A percentile compares a stretch with the other conserved stretches of the same genome.
Conservation (phyloP, 2,113 vertebrate genomes). For the Seriola rivoliana region DNA sequence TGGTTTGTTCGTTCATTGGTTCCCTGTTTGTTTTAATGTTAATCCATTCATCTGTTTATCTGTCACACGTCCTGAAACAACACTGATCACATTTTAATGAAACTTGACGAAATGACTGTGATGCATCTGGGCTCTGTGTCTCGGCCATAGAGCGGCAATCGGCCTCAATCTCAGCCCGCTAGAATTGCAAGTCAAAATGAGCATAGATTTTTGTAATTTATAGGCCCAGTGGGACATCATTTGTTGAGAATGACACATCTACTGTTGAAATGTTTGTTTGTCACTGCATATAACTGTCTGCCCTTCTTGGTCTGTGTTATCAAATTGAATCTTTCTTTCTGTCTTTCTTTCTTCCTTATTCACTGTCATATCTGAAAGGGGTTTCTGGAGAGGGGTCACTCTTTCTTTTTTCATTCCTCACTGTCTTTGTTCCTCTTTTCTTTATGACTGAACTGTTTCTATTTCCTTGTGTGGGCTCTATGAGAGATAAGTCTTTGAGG, state of each 20-base stretch:
- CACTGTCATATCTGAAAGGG: conserved; percentile 34
- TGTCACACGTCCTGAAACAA: conserved; percentile 35
- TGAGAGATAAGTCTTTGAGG: conserved; percentile 38
- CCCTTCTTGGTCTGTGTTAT: conserved; percentile 5
- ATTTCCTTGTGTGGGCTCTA: conserved; percentile 25
- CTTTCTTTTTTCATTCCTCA: conserved; percentile 5
- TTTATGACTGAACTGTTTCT: conserved; percentile 42
- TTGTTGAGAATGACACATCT: conserved; percentile 13
- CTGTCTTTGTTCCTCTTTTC: conserved; percentile 39
- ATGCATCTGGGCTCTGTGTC: conserved; percentile 16
- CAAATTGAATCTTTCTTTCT: conserved; percentile 6
- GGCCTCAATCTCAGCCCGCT: not conserved
- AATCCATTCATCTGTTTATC: conserved; percentile 52
- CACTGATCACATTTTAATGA: conserved; percentile 38
- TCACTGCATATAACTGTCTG: conserved; percentile 19
- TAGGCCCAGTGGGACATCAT: conserved; percentile 18
- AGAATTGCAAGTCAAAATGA: conserved; percentile 5
- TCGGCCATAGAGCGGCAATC: not conserved
- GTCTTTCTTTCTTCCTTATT: not conserved
- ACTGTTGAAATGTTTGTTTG: conserved; percentile 24
- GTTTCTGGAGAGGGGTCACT: conserved; percentile 42
- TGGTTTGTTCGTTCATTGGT: conserved; percentile 29
- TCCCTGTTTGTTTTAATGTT: conserved; percentile 31
- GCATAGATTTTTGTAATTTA: conserved; percentile 38
- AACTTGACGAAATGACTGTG: conserved; percentile 24